Base-by-base conservation (phyloP, 2,797 vertebrate species). In the Pelochelys cantorii region DNA sequence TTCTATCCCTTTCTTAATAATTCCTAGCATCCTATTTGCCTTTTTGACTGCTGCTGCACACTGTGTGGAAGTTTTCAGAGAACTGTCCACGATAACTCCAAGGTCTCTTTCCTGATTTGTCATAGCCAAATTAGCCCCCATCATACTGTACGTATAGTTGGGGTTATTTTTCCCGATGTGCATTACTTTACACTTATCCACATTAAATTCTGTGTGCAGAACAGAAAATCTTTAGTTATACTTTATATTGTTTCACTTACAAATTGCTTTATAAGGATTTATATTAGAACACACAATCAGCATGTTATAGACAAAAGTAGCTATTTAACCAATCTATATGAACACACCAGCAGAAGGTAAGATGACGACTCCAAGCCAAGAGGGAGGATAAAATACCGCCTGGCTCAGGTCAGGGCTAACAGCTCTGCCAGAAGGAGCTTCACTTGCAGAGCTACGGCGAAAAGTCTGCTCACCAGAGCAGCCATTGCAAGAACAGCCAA, bases 321-420 rank as follows among this genome's bases (percentile, higher is more conserved):
- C 12, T 20, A 13, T 0, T 0, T 54, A 48, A 60, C 0, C 65
- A 17, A 62, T 5, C 8, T 37, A 71, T 60, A 80, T 5, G 59
- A 54, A 42, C 10, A 34, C n/a, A 62, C 15, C 59, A 79, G 31
- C 60, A 90, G 25, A 53, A 78, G 37, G 52, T 25, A 80, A 42
- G 7, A 42, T 5, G 42, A 42, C 42, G 42, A 42, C 12, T 83
- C 4, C 17, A 68, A 68, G 31, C 15, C 62, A 10, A 4, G 31
- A 11, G 8, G 31, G 15, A n/a, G 62, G n/a, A 68, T 20, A 68
- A n/a, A 29, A n/a, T 31, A n/a, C 31, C 17, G 31, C 62, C 62
- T 34, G 17, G 31, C 31, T 68, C 31, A 18, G 62, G n/a, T 68
- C 62, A 68, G 62, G 17, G 17, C 17, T 34, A 8, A 37, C n/a